phyloP scores from a whole-genome alignment of 2,113 vertebrate genomes.

The Suncus etruscus region DNA sequence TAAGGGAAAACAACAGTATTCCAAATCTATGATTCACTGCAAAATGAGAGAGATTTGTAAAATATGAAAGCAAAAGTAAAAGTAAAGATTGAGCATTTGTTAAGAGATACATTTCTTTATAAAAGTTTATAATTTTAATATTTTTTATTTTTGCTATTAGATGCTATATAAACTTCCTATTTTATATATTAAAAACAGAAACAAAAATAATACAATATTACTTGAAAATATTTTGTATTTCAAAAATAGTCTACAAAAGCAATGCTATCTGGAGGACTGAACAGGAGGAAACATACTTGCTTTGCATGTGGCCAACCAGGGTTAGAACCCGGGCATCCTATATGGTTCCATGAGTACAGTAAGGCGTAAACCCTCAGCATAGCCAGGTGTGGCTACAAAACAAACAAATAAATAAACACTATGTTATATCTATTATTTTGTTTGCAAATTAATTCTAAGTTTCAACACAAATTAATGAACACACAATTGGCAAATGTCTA shows the following conservation, averaged over 20 bases:
- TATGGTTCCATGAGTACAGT: no score
- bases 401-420: no score
- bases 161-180: neutral
- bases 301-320: no score
- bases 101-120: neutral
- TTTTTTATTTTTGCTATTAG: neutral
- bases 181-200: slow-evolving; percentile 17
- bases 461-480: neutral
- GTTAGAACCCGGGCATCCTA: no score
- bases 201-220: neutral
- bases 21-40: neutral
- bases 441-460: neutral
- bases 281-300: no score
- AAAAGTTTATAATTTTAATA: slow-evolving; percentile 26
- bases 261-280: no score
- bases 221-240: neutral
- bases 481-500: neutral
- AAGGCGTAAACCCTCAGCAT: no score
- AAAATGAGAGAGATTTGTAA: neutral
- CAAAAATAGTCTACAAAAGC: neutral
- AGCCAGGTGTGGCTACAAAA: no score
- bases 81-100: neutral
- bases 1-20: neutral
- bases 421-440: neutral
- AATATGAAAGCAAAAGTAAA: neutral